These are phyloP conservation scores for Drosophila pachea DNA, from an alignment of 1,140 invertebrate genomes.

Conservation along the genomic window DNA sequence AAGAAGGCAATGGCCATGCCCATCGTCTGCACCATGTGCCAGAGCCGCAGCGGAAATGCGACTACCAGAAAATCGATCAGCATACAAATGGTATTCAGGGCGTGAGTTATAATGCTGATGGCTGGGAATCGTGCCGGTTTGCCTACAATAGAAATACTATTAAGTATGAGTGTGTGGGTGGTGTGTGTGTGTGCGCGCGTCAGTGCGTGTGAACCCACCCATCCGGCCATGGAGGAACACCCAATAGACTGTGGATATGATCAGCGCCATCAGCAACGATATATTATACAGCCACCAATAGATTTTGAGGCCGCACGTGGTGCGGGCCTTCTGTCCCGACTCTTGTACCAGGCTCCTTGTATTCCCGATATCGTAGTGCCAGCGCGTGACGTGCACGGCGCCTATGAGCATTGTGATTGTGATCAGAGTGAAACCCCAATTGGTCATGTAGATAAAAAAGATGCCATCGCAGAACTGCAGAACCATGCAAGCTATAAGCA, in stretches of 20 bases:
- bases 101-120: constrained; percentile 86
- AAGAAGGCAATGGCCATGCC: constrained; percentile 83
- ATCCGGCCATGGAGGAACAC: constrained; percentile 80
- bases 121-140: constrained; percentile 67
- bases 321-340: constrained; percentile 52
- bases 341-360: constrained; percentile 58
- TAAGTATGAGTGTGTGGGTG: constrained; percentile 8
- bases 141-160: constrained; percentile 42
- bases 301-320: constrained; percentile 58
- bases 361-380: constrained; percentile 62
- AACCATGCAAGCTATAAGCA: constrained; percentile 80
- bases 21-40: constrained; percentile 85
- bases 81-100: constrained; percentile 86
- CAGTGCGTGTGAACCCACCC: constrained; percentile 58
- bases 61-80: constrained; percentile 85
- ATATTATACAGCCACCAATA: constrained; percentile 83
- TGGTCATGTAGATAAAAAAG: constrained; percentile 86
- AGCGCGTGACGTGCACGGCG: constrained; percentile 68
- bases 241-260: constrained; percentile 84
- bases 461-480: constrained; percentile 77
- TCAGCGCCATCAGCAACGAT: constrained; percentile 80
- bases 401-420: constrained; percentile 62
- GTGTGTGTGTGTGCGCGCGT: not conserved
- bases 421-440: constrained; percentile 85
- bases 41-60: constrained; percentile 84